Conservation (phyloP, 2,113 vertebrate species). For the Butorides virescens region DNA sequence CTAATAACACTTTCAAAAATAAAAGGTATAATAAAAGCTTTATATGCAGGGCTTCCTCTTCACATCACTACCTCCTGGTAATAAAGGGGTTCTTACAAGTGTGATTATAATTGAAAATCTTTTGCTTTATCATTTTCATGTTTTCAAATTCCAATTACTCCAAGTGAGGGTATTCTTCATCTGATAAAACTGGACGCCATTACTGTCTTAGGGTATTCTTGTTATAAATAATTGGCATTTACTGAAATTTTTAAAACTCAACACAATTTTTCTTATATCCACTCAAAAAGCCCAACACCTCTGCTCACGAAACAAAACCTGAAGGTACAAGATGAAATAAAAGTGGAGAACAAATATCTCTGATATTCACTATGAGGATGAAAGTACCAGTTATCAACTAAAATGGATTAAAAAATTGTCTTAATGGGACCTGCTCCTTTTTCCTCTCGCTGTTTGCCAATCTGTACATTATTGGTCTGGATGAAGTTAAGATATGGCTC, state of each 20-base stretch:
- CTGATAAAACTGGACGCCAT: not conserved
- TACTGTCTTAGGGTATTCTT: not conserved
- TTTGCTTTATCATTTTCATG: constrained; percentile 16
- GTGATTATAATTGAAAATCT: constrained; percentile 21
- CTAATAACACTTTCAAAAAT: constrained; percentile 58
- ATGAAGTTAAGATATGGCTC: constrained; percentile 7
- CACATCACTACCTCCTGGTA: not conserved
- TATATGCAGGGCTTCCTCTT: constrained; percentile 9
- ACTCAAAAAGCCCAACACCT: not conserved
- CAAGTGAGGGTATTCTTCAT: not conserved
- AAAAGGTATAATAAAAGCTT: constrained; percentile 63
- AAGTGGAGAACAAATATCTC: not conserved
- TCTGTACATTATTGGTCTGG: not conserved
- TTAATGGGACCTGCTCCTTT: not conserved
- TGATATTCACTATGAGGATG: not conserved
- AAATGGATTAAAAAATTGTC: not conserved
- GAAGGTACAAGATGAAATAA: not conserved
- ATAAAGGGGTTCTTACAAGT: not conserved
- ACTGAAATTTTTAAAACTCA: not conserved
- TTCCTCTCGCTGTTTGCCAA: not conserved
- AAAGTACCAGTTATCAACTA: not conserved
- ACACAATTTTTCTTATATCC: not conserved
- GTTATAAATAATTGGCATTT: not conserved
- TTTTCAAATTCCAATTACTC: not conserved
- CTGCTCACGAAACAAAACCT: not conserved